Evolutionary conservation across 2,888 invertebrate species (phyloP), one percentile per base, ranked within the genome.

Genomic region (Ochlodes sylvanus): DNA sequence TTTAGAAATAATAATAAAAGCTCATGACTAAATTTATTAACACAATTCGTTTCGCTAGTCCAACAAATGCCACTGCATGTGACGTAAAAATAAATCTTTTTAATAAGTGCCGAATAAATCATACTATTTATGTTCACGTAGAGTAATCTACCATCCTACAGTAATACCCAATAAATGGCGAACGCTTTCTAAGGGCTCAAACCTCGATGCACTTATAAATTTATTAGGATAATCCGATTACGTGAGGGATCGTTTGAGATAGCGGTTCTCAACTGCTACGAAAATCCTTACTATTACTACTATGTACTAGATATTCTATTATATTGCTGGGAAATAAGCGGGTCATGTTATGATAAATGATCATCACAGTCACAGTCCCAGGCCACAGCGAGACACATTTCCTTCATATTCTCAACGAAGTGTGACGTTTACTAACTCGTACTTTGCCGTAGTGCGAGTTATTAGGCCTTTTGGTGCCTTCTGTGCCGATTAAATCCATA

Each of bases 191-290:
- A 15, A 42, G 55, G 42, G 61, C 62, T 47, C 50, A 41, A 47
- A 47, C 68, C 70, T 85, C 76, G 84, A 84, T 81, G 84, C 77
- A 82, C 88, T 84, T 82, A 77, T 77, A 79, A 81, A 89, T 90
- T 90, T 89, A 90, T 89, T 86, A 83, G 81, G 79, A 81, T 92
- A 91, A 92, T 89, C 89, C 85, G 80, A 84, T 88, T 86, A 88
- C 72, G 73, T 44, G 54, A 61, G 61, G 44, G 65, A 65, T 65
- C 27, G 15, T 7, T 54, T 58, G 47, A 4, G 21, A n/a, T 56
- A 64, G 57, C 15, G 64, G 17, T 57, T 64, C 64, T 64, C 57
- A 64, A 64, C 9, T 12, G 9, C 9, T 12, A 1, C 10, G 1
- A 38, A 5, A 27, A 27, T 27, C 27, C 27, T 27, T 27, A 2